phyloP scores from a whole-genome alignment of 2,113 vertebrate genomes.

The Cinclus mexicanus region DNA sequence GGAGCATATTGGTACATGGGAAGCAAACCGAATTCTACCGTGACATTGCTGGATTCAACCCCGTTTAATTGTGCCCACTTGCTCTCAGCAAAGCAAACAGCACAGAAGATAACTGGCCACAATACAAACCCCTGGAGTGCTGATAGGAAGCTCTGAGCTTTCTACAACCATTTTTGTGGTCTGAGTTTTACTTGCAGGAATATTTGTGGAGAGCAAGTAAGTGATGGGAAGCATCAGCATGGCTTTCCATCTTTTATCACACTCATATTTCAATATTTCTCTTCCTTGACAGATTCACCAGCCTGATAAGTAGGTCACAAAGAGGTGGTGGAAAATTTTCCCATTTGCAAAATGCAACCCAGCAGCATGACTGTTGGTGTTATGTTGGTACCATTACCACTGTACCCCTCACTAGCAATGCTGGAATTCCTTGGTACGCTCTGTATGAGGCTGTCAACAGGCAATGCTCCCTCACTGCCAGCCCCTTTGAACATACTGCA shows the following conservation, averaged over 20 bases:
- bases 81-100: not conserved
- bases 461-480: not conserved
- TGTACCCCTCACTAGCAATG: fast-evolving
- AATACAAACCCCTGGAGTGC: not conserved
- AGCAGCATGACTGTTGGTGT: not conserved
- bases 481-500: not conserved
- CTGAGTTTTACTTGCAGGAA: not conserved
- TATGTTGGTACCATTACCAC: not conserved
- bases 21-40: not conserved
- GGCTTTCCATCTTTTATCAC: not conserved
- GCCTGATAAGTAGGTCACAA: not conserved
- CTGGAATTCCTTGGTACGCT: not conserved
- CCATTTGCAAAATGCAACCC: not conserved
- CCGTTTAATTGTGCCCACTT: not conserved
- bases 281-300: not conserved
- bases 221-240: not conserved
- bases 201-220: not conserved
- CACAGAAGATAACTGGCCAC: not conserved
- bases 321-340: not conserved
- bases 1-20: not conserved
- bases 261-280: not conserved
- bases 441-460: not conserved
- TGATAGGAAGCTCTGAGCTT: not conserved
- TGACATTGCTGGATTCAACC: not conserved
- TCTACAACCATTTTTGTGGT: not conserved